Percentiles rank a stretch among this genome's conserved stretches.
Evolutionary conservation across 2,113 vertebrate species (phyloP).

Genomic region (Corvus cornix): DNA sequence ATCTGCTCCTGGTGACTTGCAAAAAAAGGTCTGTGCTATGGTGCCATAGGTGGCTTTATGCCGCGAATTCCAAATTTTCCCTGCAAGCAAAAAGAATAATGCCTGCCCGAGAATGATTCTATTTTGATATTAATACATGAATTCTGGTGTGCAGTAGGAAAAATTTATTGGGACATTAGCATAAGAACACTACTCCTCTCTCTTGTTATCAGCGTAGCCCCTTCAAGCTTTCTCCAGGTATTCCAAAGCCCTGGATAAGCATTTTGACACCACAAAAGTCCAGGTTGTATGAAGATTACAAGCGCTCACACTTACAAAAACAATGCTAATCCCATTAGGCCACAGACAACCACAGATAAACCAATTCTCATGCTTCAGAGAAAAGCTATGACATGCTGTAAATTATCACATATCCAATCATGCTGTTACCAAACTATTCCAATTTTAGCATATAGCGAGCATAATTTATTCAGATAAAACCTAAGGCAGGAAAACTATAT

Average conservation of each 20-base stretch:
- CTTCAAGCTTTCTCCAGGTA: not conserved
- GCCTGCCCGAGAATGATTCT: not conserved
- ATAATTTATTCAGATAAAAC: slow-evolving; percentile 1
- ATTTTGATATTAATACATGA: not conserved
- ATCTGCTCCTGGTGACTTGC: not conserved
- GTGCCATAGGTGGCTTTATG: not conserved
- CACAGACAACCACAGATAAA: not conserved
- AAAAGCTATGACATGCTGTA: not conserved
- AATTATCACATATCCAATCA: not conserved
- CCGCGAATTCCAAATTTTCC: not conserved
- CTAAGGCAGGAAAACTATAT: not conserved
- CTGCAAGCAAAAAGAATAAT: not conserved
- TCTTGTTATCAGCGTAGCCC: not conserved
- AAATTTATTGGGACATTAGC: not conserved
- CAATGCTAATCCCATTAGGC: not conserved
- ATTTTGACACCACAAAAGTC: not conserved
- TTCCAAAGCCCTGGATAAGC: not conserved
- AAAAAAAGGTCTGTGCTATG: not conserved
- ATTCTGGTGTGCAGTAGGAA: not conserved
- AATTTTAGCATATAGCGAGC: not conserved
- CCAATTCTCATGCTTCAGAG: not conserved
- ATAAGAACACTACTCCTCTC: not conserved
- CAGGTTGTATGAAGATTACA: rapidly evolving
- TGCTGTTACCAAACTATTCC: not conserved
- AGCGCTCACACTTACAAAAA: not conserved